A percentile compares a stretch with the other conserved stretches of the same genome.
These are phyloP conservation scores for Jordanella pulchra DNA, from an alignment of 2,797 vertebrate species.

Conservation along the genomic window DNA sequence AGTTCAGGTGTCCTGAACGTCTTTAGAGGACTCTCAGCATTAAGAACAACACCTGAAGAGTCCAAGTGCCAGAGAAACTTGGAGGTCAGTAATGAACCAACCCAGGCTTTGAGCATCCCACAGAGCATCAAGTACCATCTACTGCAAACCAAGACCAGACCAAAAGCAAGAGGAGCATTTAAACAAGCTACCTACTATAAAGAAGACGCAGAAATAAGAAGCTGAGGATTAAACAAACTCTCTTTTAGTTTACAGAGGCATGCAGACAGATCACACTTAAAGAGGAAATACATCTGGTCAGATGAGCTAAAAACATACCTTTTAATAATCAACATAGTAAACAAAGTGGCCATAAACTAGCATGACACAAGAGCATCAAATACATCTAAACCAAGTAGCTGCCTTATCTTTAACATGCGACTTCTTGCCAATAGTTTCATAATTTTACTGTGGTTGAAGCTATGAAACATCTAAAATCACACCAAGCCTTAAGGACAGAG, in stretches of 20 bases:
- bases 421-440: neutral
- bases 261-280: too few species aligned
- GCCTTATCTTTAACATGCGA: neutral
- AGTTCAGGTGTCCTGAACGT: neutral
- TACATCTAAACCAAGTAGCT: neutral
- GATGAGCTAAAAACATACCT: neutral
- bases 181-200: neutral
- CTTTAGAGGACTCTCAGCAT: neutral
- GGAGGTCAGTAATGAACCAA: too few species aligned
- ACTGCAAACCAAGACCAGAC: too few species aligned
- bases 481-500: neutral
- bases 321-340: too few species aligned
- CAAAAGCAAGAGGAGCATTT: neutral
- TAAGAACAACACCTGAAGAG: neutral
- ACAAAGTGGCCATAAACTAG: too few species aligned
- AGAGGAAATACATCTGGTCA: neutral
- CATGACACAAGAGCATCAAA: neutral
- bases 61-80: too few species aligned
- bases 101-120: too few species aligned
- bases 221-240: neutral
- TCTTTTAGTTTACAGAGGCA: too few species aligned
- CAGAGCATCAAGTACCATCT: neutral
- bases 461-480: neutral
- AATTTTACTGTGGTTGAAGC: neutral
- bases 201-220: neutral